Conservation (phyloP, 2,797 vertebrate genomes). For the Squalus acanthias region DNA sequence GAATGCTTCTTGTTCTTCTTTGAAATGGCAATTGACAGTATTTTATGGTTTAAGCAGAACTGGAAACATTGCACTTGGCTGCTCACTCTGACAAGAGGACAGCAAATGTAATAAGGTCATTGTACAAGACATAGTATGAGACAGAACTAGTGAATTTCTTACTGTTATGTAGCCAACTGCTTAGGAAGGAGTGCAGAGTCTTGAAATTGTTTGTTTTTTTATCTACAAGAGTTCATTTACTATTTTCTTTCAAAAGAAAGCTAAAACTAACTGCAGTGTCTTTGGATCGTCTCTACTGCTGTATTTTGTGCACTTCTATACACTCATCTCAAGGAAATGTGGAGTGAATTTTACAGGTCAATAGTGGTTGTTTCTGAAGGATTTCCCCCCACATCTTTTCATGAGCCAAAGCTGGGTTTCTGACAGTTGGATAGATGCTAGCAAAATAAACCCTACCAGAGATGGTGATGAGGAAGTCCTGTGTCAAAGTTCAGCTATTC, state of each 20-base stretch:
- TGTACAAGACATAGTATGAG: not conserved
- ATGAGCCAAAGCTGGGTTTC: not conserved
- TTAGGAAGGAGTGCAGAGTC: not conserved
- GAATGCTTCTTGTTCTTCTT: not conserved
- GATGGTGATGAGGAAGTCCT: conserved; percentile 23
- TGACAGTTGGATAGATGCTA: conserved; percentile 13
- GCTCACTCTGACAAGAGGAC: not conserved
- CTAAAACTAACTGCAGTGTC: not conserved
- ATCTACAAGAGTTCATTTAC: not conserved
- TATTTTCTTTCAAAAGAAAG: not conserved
- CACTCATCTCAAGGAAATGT: not conserved
- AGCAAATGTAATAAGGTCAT: not conserved
- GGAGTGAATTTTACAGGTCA: not conserved
- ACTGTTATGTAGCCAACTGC: not conserved
- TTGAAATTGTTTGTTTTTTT: not conserved
- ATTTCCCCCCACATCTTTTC: not conserved
- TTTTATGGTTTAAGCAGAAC: not conserved
- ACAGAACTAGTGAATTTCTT: not conserved
- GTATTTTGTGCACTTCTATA: not conserved
- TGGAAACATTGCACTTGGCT: not conserved
- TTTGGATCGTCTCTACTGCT: not conserved
- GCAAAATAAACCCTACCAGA: not conserved
- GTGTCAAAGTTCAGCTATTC: conserved; percentile 35
- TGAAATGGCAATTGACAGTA: not conserved
- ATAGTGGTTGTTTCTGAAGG: not conserved